phyloP scores from a whole-genome alignment of 2,113 vertebrate species.

The Ctenodactylus gundi region DNA sequence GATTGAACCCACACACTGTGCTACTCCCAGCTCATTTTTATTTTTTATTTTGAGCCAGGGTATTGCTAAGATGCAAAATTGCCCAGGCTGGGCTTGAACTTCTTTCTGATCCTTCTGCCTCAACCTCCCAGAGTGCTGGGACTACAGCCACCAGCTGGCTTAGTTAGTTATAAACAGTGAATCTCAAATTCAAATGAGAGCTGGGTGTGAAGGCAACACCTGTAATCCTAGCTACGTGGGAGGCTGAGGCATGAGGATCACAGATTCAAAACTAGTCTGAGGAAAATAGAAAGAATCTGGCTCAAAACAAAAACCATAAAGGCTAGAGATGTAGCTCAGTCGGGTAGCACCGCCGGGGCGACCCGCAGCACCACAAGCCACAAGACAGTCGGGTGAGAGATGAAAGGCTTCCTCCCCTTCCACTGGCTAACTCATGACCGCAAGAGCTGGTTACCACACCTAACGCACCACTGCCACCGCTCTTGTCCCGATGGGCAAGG shows the following conservation, averaged over 20 bases:
- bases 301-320: background rate
- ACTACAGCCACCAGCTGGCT: background rate
- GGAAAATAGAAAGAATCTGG: background rate
- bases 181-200: background rate
- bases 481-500: background rate
- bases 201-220: background rate
- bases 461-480: background rate
- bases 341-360: background rate
- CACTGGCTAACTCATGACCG: background rate
- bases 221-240: background rate
- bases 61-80: background rate
- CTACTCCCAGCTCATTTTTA: too few species aligned
- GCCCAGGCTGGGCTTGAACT: background rate
- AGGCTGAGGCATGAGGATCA: background rate
- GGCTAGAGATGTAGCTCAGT: background rate
- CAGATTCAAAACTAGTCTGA: background rate
- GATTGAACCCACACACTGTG: background rate
- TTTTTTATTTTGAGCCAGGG: background rate
- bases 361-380: background rate
- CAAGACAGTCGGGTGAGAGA: background rate
- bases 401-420: background rate
- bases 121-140: background rate
- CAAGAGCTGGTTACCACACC: background rate
- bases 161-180: background rate
- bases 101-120: background rate